Conservation (phyloP, 1,140 invertebrate species). For the Apis florea region DNA sequence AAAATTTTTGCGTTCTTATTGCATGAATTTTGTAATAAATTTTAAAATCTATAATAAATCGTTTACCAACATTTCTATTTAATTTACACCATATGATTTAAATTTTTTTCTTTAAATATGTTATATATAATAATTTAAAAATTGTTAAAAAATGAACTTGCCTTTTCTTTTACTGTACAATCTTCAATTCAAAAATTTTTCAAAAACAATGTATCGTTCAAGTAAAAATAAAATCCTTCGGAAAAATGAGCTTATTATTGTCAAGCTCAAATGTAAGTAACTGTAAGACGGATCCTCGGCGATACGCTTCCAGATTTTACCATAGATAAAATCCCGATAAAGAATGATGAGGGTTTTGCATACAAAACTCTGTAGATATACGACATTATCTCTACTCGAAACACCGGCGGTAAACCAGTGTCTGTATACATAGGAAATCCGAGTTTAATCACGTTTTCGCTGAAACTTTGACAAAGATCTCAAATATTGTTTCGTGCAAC, state of each 20-base stretch:
- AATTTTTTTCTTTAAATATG: no score
- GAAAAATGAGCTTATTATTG: background rate
- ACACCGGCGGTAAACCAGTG: background rate
- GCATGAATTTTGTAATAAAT: no score
- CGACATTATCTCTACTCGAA: slow-evolving; percentile 30
- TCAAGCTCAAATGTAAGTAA: background rate
- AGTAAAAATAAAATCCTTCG: background rate
- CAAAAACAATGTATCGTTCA: no score
- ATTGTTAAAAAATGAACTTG: no score
- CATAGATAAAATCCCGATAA: slow-evolving; percentile 44
- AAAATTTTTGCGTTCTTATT: no score
- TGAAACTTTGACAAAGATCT: slow-evolving; percentile 20
- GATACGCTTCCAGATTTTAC: slow-evolving; percentile 14
- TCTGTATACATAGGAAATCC: slow-evolving; percentile 21
- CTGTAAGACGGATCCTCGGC: background rate
- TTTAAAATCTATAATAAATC: no score
- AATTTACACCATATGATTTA: no score
- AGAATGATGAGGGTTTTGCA: background rate
- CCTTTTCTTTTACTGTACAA: no score
- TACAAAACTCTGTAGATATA: background rate
- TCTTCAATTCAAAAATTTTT: no score
- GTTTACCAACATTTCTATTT: no score
- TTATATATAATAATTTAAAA: no score
- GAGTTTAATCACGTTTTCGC: slow-evolving; percentile 8
- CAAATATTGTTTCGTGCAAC: background rate